Evolutionary conservation across 2,888 invertebrate genomes (phyloP).

Genomic region (Cybosia mesomella): DNA sequence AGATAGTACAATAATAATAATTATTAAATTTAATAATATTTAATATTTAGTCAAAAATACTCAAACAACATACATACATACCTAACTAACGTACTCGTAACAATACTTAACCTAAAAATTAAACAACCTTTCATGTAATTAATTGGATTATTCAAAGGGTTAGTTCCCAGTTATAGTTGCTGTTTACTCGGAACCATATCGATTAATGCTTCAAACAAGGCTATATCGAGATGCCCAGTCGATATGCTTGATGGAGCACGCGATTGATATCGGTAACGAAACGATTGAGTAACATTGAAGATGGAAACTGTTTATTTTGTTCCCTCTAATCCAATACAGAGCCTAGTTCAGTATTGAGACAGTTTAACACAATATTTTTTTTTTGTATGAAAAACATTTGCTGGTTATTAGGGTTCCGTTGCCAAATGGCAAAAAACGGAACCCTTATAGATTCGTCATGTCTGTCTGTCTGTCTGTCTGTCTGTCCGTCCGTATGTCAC

Average conservation of each 20-base stretch:
- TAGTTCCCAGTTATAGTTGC: constrained; percentile 13
- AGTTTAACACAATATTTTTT: background rate
- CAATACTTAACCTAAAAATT: background rate
- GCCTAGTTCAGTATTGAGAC: background rate
- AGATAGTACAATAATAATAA: too few relatives aligned
- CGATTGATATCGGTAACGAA: constrained; percentile 35
- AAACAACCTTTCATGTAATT: constrained; percentile 6
- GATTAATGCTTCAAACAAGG: constrained; percentile 30
- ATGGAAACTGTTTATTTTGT: constrained; percentile 10
- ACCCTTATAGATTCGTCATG: too few relatives aligned
- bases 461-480: too few relatives aligned
- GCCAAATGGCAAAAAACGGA: too few relatives aligned
- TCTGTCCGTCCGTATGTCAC: too few relatives aligned
- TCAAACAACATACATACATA: constrained; percentile 2
- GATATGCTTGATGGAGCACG: constrained; percentile 49
- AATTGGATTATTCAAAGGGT: constrained; percentile 2
- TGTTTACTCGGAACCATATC: constrained; percentile 18
- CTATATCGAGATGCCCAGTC: constrained; percentile 25
- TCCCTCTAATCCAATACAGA: background rate
- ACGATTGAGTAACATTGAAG: constrained; percentile 14
- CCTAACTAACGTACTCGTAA: background rate
- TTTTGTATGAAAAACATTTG: background rate
- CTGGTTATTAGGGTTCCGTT: too few relatives aligned
- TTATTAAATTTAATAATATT: too few relatives aligned
- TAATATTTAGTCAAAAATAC: background rate